Conservation (phyloP, 1,140 invertebrate species). For the Drosophila sp. region DNA sequence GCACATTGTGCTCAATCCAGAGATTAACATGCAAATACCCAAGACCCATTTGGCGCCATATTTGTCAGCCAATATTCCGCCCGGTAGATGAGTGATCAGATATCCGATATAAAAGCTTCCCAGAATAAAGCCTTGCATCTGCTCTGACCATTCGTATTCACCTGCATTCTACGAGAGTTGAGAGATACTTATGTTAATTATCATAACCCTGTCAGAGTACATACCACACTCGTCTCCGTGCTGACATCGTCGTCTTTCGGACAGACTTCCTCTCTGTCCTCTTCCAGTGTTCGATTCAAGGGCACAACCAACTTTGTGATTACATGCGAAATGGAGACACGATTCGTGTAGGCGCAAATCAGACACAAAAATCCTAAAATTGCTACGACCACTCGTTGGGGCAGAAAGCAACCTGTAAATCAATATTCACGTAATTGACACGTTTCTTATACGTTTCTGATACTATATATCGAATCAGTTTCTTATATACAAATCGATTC, state of each 20-base stretch:
- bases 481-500: not conserved
- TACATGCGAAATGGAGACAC: slow-evolving; percentile 35
- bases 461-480: too few species aligned
- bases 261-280: slow-evolving; percentile 8
- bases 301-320: slow-evolving; percentile 35
- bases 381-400: slow-evolving; percentile 18
- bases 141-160: slow-evolving; percentile 41
- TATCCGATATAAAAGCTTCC: slow-evolving; percentile 90
- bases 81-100: slow-evolving; percentile 89
- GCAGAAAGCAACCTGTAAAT: slow-evolving; percentile 27
- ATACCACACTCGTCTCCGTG: not conserved
- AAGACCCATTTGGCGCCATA: slow-evolving; percentile 89
- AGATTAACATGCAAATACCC: slow-evolving; percentile 12
- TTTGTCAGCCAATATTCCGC: slow-evolving; percentile 90
- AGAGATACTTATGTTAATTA: not conserved
- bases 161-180: slow-evolving; percentile 16
- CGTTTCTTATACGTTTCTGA: not conserved
- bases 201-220: not conserved
- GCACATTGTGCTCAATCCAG: slow-evolving; percentile 16
- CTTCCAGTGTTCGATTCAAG: slow-evolving; percentile 11
- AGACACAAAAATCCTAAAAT: slow-evolving; percentile 30
- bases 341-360: slow-evolving; percentile 26
- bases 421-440: not conserved
- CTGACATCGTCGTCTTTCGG: not conserved
- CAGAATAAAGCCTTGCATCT: slow-evolving; percentile 83